Percentiles rank a stretch among this genome's conserved stretches.
These are phyloP conservation scores for Ameiurus melas DNA, from an alignment of 2,113 vertebrate species.

Conservation along the genomic window DNA sequence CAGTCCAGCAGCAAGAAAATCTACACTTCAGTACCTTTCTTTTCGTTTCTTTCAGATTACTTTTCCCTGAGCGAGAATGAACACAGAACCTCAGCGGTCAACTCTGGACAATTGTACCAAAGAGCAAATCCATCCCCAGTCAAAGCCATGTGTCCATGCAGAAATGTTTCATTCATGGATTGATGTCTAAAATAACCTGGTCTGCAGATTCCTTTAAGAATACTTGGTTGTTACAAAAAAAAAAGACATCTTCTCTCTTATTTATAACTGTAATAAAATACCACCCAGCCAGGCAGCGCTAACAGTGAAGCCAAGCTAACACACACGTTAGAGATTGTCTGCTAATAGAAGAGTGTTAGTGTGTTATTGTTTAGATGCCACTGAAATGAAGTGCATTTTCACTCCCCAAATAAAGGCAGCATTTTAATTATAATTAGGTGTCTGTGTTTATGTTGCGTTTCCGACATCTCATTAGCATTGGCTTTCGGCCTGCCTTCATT, in stretches of 20 bases:
- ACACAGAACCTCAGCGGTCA: neutral
- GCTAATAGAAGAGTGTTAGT: conserved; percentile 1
- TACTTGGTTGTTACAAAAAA: neutral
- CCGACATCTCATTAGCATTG: neutral
- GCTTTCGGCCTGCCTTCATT: neutral
- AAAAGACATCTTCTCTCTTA: neutral
- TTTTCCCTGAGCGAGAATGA: neutral
- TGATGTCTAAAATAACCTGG: neutral
- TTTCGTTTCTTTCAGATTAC: neutral
- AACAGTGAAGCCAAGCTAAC: neutral
- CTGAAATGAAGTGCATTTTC: conserved; percentile 3
- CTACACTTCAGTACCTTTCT: neutral
- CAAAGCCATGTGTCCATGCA: neutral
- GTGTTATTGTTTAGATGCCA: neutral
- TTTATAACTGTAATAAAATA: neutral
- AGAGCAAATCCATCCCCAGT: neutral
- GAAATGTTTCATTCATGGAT: neutral
- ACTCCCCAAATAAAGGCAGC: neutral
- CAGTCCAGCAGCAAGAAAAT: neutral
- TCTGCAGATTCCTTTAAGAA: neutral
- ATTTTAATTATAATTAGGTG: neutral
- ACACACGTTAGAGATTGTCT: neutral
- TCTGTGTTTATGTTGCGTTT: neutral
- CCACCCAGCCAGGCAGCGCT: neutral
- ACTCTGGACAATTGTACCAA: neutral